Conservation (phyloP, 2,888 invertebrate genomes). For the Desoria tigrina region DNA sequence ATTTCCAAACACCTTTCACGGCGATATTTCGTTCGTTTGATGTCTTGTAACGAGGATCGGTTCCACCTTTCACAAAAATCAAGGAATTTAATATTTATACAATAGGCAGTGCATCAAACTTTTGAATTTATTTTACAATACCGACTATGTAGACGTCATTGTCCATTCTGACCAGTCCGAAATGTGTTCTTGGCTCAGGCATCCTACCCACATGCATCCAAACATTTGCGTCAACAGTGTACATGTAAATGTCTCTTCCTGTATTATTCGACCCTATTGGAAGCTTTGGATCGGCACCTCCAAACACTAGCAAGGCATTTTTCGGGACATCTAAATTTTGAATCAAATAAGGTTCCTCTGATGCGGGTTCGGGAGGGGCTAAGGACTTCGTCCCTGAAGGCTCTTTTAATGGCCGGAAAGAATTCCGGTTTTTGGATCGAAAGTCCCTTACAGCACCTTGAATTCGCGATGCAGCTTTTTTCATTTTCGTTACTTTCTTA, state of each 20-base stretch:
- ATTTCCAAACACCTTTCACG: conserved; percentile 70
- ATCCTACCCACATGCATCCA: conserved; percentile 71
- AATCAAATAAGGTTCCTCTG: neutral
- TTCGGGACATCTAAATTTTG: conserved; percentile 60
- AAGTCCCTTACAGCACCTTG: conserved; percentile 6
- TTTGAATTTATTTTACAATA: conserved; percentile 3
- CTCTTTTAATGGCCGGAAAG: neutral
- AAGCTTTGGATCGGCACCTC: conserved; percentile 68
- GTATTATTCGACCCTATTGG: conserved; percentile 58
- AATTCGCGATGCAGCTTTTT: conserved; percentile 12
- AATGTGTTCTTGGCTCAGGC: conserved; percentile 71
- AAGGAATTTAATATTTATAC: neutral
- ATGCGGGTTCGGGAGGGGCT: neutral
- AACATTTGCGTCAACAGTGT: conserved; percentile 61
- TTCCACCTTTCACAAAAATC: conserved; percentile 61
- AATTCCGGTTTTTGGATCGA: neutral
- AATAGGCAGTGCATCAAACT: neutral
- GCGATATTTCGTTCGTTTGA: conserved; percentile 62
- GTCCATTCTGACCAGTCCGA: conserved; percentile 54
- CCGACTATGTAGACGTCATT: conserved; percentile 33
- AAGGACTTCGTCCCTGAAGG: neutral
- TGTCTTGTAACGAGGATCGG: conserved; percentile 65
- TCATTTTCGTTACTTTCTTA: conserved; percentile 9
- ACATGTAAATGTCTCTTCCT: conserved; percentile 64
- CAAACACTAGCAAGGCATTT: conserved; percentile 68